Conservation (phyloP, 2,113 vertebrate species). For the Podarcis raffonei region DNA sequence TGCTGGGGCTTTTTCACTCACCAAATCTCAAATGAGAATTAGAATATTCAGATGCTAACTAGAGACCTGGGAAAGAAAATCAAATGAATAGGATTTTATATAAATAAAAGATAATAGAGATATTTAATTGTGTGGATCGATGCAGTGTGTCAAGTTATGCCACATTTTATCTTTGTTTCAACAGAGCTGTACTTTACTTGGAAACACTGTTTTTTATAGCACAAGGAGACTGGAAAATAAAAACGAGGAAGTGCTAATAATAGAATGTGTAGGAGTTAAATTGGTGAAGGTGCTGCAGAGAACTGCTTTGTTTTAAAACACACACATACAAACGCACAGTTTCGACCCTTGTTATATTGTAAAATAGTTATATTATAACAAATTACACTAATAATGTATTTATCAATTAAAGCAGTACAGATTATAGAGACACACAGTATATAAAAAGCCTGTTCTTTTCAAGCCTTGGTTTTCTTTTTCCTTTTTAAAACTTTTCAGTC, state of each 20-base stretch:
- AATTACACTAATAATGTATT: background rate
- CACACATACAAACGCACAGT: background rate
- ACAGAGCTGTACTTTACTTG: slow-evolving; percentile 40
- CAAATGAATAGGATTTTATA: slow-evolving; percentile 27
- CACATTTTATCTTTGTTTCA: slow-evolving; percentile 46
- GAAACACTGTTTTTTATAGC: slow-evolving; percentile 52
- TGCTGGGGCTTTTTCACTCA: slow-evolving; percentile 55
- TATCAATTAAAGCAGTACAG: background rate
- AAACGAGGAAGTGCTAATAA: slow-evolving; percentile 51
- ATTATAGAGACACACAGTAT: background rate
- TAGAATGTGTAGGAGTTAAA: slow-evolving; percentile 52
- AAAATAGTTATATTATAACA: background rate
- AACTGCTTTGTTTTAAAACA: slow-evolving; percentile 23
- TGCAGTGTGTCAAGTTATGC: slow-evolving; percentile 28
- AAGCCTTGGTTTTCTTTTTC: background rate
- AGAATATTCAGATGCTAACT: slow-evolving; percentile 65
- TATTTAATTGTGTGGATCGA: slow-evolving; percentile 47
- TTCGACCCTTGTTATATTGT: background rate
- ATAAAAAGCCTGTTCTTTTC: background rate
- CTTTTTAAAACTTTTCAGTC: too few species aligned
- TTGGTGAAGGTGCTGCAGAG: slow-evolving; percentile 36
- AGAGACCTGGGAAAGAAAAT: slow-evolving; percentile 48
- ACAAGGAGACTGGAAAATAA: slow-evolving; percentile 18
- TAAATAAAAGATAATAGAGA: slow-evolving; percentile 46
- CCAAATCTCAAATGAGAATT: slow-evolving; percentile 61